Conservation (phyloP, 2,888 invertebrate genomes). For the Drosophila falleni region DNA sequence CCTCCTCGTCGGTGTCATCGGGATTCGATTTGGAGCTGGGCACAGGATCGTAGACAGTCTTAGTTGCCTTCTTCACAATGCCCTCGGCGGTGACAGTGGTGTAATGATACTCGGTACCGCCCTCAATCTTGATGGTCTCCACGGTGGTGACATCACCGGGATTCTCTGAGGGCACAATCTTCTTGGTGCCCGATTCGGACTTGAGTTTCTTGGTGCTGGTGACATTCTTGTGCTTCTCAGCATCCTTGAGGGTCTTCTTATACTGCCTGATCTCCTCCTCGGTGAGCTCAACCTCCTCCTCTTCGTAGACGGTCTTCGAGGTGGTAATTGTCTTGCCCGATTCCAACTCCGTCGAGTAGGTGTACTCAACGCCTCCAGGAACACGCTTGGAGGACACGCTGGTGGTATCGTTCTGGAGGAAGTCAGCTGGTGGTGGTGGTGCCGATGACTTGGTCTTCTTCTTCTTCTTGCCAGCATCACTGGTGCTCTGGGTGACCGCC, state of each 20-base stretch:
- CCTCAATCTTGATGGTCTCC: constrained; percentile 84
- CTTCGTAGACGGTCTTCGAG: constrained; percentile 84
- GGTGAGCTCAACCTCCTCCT: constrained; percentile 83
- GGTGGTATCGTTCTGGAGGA: constrained; percentile 83
- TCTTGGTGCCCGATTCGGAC: constrained; percentile 84
- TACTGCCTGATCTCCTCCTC: constrained; percentile 84
- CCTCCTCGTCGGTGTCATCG: constrained; percentile 84
- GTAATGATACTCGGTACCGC: constrained; percentile 85
- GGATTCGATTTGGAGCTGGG: constrained; percentile 75
- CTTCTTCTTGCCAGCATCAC: constrained; percentile 74
- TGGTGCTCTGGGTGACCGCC: constrained; percentile 69
- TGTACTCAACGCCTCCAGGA: constrained; percentile 84
- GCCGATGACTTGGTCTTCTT: constrained; percentile 78
- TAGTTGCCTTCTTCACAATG: constrained; percentile 84
- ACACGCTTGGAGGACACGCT: constrained; percentile 82
- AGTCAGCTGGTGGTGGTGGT: constrained; percentile 84
- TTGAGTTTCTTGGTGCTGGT: constrained; percentile 84
- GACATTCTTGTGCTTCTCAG: constrained; percentile 85
- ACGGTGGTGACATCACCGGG: constrained; percentile 85
- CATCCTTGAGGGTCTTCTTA: constrained; percentile 84
- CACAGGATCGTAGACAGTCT: constrained; percentile 84
- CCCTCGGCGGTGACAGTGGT: constrained; percentile 85
- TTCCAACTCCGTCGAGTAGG: constrained; percentile 83
- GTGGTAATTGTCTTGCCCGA: constrained; percentile 84
- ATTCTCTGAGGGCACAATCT: constrained; percentile 84